phyloP scores from a whole-genome alignment of 2,113 vertebrate genomes.

The Heteronetta atricapilla region DNA sequence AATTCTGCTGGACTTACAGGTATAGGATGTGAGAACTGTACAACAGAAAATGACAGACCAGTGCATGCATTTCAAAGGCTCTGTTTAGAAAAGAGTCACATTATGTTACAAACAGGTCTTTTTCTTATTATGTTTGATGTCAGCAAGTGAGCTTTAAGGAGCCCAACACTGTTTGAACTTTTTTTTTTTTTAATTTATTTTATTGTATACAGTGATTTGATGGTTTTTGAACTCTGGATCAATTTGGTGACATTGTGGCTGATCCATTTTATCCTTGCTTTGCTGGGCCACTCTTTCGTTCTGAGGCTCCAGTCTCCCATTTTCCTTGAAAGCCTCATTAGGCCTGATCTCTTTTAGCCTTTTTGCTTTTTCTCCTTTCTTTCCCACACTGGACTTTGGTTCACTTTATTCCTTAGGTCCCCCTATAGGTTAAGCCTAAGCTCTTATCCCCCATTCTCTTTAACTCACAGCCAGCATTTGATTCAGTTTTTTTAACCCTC shows the following conservation, averaged over 20 bases:
- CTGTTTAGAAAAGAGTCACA: slow-evolving; percentile 56
- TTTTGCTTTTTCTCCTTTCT: slow-evolving; percentile 74
- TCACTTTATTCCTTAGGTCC: slow-evolving; percentile 73
- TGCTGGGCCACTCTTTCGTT: slow-evolving; percentile 66
- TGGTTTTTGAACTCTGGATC: slow-evolving; percentile 71
- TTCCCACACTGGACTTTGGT: slow-evolving; percentile 58
- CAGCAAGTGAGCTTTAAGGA: slow-evolving; percentile 49
- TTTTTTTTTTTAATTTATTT: slow-evolving; percentile 57
- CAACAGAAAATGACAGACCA: slow-evolving; percentile 21
- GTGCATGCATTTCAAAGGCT: slow-evolving; percentile 44
- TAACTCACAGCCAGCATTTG: slow-evolving; percentile 67
- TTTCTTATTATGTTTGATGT: slow-evolving; percentile 35
- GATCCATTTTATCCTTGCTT: slow-evolving; percentile 76
- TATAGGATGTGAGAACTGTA: background rate
- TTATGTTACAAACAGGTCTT: slow-evolving; percentile 59
- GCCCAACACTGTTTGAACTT: slow-evolving; percentile 54
- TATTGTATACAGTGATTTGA: slow-evolving; percentile 67
- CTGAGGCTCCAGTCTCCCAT: slow-evolving; percentile 61
- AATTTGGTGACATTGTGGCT: slow-evolving; percentile 71
- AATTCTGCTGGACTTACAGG: background rate
- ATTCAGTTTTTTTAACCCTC: slow-evolving; percentile 69
- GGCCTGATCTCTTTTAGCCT: slow-evolving; percentile 67
- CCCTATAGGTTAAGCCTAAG: slow-evolving; percentile 75
- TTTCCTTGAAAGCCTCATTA: slow-evolving; percentile 74
- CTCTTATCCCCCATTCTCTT: slow-evolving; percentile 70